phyloP scores from a whole-genome alignment of 2,888 invertebrate species.

The Euplagia quadripunctaria region DNA sequence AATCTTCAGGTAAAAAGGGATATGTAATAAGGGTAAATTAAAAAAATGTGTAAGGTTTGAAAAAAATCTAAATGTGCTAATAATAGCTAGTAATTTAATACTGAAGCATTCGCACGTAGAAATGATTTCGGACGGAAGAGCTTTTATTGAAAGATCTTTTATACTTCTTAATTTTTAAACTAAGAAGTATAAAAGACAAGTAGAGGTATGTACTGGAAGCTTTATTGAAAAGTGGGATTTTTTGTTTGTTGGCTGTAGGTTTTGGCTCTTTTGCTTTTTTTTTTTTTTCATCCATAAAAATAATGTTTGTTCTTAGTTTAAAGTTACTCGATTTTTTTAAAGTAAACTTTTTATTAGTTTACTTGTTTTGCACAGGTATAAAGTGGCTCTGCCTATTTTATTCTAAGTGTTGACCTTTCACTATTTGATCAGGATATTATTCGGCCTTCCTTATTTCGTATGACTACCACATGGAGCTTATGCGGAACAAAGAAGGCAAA shows the following conservation, averaged over 20 bases:
- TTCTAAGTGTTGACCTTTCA: conserved; percentile 11
- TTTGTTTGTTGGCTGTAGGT: conserved; percentile 20
- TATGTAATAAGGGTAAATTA: neutral
- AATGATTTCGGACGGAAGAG: conserved; percentile 38
- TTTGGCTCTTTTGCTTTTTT: conserved; percentile 14
- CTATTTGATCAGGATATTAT: conserved; percentile 31
- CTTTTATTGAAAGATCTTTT: conserved; percentile 37
- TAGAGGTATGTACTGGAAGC: conserved; percentile 31
- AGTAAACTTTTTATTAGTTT: neutral
- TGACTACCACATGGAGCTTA: conserved; percentile 25
- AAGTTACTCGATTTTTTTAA: conserved; percentile 2
- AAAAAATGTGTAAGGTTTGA: neutral
- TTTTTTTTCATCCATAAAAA: conserved; percentile 2
- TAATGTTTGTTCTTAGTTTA: conserved; percentile 1
- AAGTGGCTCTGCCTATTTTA: neutral
- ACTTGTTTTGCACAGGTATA: neutral
- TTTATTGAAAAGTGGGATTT: conserved; percentile 14
- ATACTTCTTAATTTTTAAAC: conserved; percentile 25
- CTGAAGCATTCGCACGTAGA: conserved; percentile 35
- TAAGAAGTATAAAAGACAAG: no score
- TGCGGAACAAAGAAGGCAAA: conserved; percentile 56
- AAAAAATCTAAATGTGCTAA: conserved; percentile 11
- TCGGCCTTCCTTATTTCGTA: conserved; percentile 30
- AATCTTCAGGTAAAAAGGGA: neutral
- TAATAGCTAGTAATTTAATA: conserved; percentile 51